Evolutionary conservation across 2,888 invertebrate species (phyloP).

Genomic region (Rotaria sp.): DNA sequence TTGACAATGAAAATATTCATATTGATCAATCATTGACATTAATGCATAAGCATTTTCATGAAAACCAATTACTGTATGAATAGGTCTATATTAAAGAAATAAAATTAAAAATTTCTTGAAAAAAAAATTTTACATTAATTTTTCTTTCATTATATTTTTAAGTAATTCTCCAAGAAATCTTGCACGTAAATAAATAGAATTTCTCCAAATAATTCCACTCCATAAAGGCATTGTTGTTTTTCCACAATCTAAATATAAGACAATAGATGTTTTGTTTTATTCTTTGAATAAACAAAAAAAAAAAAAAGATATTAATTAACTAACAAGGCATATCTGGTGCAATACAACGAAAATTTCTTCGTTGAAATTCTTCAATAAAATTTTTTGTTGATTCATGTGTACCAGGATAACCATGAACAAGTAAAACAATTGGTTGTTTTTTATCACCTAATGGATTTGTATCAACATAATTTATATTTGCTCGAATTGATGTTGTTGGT

Average conservation of each 20-base stretch:
- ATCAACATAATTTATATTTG: neutral
- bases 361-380: conserved; percentile 26
- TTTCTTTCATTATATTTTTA: neutral
- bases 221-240: neutral
- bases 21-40: conserved; percentile 20
- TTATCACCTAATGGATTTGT: conserved; percentile 24
- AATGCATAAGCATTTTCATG: conserved; percentile 15
- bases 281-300: too few species aligned
- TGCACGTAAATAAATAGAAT: neutral
- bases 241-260: neutral
- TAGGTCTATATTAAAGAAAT: neutral
- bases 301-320: neutral
- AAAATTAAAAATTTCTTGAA: neutral
- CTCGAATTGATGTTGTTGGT: neutral
- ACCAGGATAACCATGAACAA: conserved; percentile 21
- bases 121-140: neutral
- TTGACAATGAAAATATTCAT: neutral
- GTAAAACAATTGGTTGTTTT: neutral
- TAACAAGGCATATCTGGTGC: conserved; percentile 19
- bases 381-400: neutral
- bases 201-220: neutral
- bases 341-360: neutral
- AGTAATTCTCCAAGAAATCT: neutral
- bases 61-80: neutral
- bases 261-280: too few species aligned